Evolutionary conservation across 2,888 invertebrate genomes (phyloP), one percentile per base, ranked within the genome.

Genomic region (Harpalus rubripes): DNA sequence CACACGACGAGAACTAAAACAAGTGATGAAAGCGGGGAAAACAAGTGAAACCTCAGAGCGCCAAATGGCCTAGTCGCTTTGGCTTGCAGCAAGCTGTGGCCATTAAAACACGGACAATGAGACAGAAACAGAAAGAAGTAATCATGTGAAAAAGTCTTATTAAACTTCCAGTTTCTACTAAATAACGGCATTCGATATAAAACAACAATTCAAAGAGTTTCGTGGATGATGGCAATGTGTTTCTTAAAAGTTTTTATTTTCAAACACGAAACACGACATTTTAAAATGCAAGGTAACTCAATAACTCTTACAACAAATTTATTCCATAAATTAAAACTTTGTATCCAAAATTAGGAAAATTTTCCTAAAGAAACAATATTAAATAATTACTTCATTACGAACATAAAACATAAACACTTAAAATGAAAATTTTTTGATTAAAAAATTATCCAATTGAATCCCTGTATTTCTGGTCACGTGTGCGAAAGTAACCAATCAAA

Each of bases 11-110:
- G 63, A 32, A 68, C 7, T 68, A 39, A 68, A 68, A 68, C 68
- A 68, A 68, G 68, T 39, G 68, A 68, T 68, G 68, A 39, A 68
- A 68, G 15, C 68, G 39, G 68, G 32, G 68, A 68, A 68, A 68
- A 68, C 68, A 68, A 68, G 68, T 68, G 68, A 68, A 63, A 68
- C 39, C 22, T 68, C 39, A 32, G 39, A 32, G 39, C 39, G 15
- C 15, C 68, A 68, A 68, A 68, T 68, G 68, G 68, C 68, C 7
- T 15, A 68, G 68, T 15, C 7, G 68, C 68, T 68, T 15, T 32
- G 32, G 39, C 15, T 63, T 22, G 63, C 7, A 68, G 39, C 68
- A 32, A 68, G 39, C 39, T 39, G 39, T n/a, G 68, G 15, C 39
- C 68, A 68, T 68, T 68, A 68, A 68, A 39, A 68, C 63, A 22